Percentiles rank a stretch among this genome's conserved stretches.
Evolutionary conservation across 2,113 vertebrate genomes (phyloP).

Genomic region (Podarcis cretensis): DNA sequence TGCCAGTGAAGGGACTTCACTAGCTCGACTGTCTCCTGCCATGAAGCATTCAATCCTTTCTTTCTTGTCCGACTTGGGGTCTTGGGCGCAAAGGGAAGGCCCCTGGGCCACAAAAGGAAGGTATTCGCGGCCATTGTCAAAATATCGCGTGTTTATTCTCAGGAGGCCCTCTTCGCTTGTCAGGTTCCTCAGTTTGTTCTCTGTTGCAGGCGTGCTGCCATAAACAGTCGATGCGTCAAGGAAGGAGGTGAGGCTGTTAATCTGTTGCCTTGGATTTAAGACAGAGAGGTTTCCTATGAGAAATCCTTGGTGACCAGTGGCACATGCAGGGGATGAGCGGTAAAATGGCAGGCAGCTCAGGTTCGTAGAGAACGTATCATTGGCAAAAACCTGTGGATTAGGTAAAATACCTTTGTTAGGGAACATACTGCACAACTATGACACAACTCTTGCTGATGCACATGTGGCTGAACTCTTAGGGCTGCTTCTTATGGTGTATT

Average conservation of each 20-base stretch:
- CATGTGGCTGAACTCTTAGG: background rate
- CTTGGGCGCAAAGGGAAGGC: constrained; percentile 79
- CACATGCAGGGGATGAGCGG: constrained; percentile 85
- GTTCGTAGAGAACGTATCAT: constrained; percentile 42
- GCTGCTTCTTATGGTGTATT: background rate
- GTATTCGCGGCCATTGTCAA: constrained; percentile 76
- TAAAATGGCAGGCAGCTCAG: constrained; percentile 85
- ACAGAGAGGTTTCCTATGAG: constrained; percentile 60
- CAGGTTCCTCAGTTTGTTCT: constrained; percentile 81
- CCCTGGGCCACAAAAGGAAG: constrained; percentile 78
- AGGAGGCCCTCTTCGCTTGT: constrained; percentile 84
- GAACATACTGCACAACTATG: background rate
- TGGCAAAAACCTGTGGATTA: constrained; percentile 74
- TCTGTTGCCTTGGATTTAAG: constrained; percentile 82
- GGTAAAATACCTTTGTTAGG: background rate
- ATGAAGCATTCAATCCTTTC: constrained; percentile 87
- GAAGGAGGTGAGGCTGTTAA: constrained; percentile 89
- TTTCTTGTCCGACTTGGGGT: background rate
- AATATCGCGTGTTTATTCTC: constrained; percentile 74
- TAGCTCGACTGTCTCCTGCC: constrained; percentile 88
- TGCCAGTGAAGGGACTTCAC: constrained; percentile 83
- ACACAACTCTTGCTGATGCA: background rate
- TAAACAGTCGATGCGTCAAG: constrained; percentile 93
- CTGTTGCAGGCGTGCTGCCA: constrained; percentile 73
- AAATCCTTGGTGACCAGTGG: constrained; percentile 40